Percentiles rank a stretch among this genome's conserved stretches.
phyloP scores from a whole-genome alignment of 1,140 invertebrate genomes.

The Palaemon carinicauda region DNA sequence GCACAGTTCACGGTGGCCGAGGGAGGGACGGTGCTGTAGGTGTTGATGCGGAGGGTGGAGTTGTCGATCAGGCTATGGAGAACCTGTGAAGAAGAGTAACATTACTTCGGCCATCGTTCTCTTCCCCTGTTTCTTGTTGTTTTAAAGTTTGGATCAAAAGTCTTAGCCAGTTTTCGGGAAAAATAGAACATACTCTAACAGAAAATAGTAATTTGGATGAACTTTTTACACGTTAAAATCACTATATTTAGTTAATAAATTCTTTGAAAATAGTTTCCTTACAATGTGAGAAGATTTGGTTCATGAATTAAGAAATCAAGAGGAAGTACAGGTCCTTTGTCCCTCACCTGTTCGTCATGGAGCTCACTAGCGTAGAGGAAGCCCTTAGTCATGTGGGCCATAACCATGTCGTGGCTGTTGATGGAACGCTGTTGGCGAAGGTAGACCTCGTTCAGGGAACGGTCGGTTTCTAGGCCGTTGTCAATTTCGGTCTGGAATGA shows the following conservation, averaged over 20 bases:
- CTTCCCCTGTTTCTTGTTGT: too few species aligned
- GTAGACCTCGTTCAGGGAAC: slow-evolving; percentile 36
- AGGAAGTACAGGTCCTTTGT: too few species aligned
- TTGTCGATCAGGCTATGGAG: slow-evolving; percentile 67
- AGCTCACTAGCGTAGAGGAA: slow-evolving; percentile 63
- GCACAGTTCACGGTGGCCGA: slow-evolving; percentile 70
- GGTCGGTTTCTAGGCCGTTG: background rate
- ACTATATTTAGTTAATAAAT: too few species aligned
- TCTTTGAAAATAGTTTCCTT: too few species aligned
- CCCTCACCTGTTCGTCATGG: slow-evolving; percentile 62
- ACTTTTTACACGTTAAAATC: too few species aligned
- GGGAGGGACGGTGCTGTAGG: slow-evolving; percentile 67
- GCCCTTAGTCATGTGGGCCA: slow-evolving; percentile 64
- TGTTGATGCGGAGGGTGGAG: slow-evolving; percentile 71
- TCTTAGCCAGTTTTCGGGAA: too few species aligned
- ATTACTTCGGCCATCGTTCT: too few species aligned
- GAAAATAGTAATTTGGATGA: too few species aligned
- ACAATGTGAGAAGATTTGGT: too few species aligned
- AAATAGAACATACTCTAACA: too few species aligned
- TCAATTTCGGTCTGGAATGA: slow-evolving; percentile 50
- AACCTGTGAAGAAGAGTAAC: slow-evolving; percentile 60
- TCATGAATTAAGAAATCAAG: too few species aligned
- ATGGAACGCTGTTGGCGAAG: slow-evolving; percentile 18
- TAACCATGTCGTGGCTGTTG: slow-evolving; percentile 59
- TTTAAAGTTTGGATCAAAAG: too few species aligned